Percentiles rank a stretch among this genome's conserved stretches.
Conservation (phyloP, 2,113 vertebrate genomes). For the Podarcis raffonei region DNA sequence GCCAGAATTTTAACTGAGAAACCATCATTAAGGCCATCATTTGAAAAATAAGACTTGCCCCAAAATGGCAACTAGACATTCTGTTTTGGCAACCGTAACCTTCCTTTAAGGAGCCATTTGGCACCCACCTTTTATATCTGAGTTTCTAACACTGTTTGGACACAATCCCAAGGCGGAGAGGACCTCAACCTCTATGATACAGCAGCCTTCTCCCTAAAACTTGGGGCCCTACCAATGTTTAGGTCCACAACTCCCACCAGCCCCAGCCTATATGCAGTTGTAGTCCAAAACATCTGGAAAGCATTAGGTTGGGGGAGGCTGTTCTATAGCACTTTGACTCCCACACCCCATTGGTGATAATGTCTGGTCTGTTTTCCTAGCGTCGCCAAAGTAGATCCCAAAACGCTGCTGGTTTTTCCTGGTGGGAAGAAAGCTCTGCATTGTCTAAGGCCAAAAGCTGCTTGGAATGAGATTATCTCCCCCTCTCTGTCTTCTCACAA, state of each 20-base stretch:
- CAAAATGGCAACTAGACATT: no score
- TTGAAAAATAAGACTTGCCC: no score
- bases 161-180: not conserved
- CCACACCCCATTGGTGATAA: not conserved
- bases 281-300: no score
- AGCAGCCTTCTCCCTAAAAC: not conserved
- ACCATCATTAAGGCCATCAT: no score
- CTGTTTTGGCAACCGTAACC: no score
- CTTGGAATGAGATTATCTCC: constrained; percentile 64
- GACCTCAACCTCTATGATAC: not conserved
- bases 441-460: constrained; percentile 74
- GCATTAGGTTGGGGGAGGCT: not conserved
- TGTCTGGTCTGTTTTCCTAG: constrained; percentile 16
- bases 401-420: constrained; percentile 66
- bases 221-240: not conserved
- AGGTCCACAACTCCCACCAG: no score
- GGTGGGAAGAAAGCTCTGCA: constrained; percentile 71
- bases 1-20: no score
- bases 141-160: not conserved
- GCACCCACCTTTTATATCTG: no score
- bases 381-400: constrained; percentile 39
- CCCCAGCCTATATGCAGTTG: no score
- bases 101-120: no score
- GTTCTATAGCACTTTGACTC: not conserved
- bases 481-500: constrained; percentile 64